Percentiles rank a stretch among this genome's conserved stretches.
Evolutionary conservation across 2,888 invertebrate genomes (phyloP).

Genomic region (Erebia epiphron): DNA sequence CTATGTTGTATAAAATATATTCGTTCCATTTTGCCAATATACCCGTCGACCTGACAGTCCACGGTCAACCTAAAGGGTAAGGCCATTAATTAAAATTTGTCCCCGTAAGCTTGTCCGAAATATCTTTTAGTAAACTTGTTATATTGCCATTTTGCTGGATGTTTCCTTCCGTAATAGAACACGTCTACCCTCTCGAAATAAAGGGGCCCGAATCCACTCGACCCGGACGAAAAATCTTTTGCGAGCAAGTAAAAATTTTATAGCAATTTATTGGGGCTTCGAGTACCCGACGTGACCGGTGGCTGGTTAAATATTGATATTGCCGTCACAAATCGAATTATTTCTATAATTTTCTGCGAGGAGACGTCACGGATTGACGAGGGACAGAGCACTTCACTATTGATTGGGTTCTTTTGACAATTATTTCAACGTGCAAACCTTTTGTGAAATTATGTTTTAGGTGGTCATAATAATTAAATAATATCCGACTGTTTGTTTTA

Average conservation of each 20-base stretch:
- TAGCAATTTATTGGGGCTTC: slow-evolving; percentile 39
- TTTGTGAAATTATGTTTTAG: slow-evolving; percentile 18
- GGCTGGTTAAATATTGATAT: slow-evolving; percentile 45
- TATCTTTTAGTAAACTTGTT: slow-evolving; percentile 26
- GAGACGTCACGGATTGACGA: slow-evolving; percentile 33
- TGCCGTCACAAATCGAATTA: slow-evolving; percentile 38
- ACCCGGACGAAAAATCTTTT: slow-evolving; percentile 42
- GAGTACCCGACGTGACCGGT: slow-evolving; percentile 43
- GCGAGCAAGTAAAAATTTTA: slow-evolving; percentile 41
- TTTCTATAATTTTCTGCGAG: slow-evolving; percentile 23
- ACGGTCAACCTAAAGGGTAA: slow-evolving; percentile 13
- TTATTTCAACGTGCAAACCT: slow-evolving; percentile 34
- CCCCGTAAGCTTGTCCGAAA: slow-evolving; percentile 25
- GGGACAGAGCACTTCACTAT: slow-evolving; percentile 27
- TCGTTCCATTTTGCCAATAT: background rate
- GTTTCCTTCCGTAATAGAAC: slow-evolving; percentile 43
- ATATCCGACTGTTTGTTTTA: too few relatives aligned
- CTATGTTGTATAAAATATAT: too few relatives aligned
- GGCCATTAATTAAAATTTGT: slow-evolving; percentile 24
- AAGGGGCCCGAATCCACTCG: slow-evolving; percentile 42
- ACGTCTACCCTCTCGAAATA: slow-evolving; percentile 46
- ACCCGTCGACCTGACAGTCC: slow-evolving; percentile 9
- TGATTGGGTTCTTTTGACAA: slow-evolving; percentile 31
- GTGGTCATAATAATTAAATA: too few relatives aligned
- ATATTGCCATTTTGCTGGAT: slow-evolving; percentile 34